Conservation (phyloP, 2,888 invertebrate genomes). For the Andrena chrysosceles region DNA sequence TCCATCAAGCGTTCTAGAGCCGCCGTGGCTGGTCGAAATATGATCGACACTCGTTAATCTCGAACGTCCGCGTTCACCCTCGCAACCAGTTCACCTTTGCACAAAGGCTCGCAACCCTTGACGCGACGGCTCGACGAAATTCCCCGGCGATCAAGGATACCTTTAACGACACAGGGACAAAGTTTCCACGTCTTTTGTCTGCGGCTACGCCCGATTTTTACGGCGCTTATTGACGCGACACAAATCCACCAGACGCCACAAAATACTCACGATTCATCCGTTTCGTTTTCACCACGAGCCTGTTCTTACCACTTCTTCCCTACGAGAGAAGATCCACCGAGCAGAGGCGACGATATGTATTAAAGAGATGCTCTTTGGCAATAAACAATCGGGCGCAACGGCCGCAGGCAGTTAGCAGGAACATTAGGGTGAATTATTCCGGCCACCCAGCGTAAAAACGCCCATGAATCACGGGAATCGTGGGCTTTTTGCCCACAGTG, state of each 20-base stretch:
- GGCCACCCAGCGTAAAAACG: conserved; percentile 81
- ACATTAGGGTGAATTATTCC: conserved; percentile 84
- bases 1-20: conserved; percentile 55
- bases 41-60: conserved; percentile 60
- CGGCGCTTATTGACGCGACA: conserved; percentile 29
- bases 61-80: conserved; percentile 40
- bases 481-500: conserved; percentile 71
- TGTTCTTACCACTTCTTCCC: conserved; percentile 28
- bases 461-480: conserved; percentile 82
- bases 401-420: conserved; percentile 81
- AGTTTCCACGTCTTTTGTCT: not conserved
- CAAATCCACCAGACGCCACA: not conserved
- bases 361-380: conserved; percentile 77
- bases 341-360: conserved; percentile 68
- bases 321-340: conserved; percentile 46
- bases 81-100: conserved; percentile 45
- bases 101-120: conserved; percentile 42
- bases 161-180: not conserved
- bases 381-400: conserved; percentile 79
- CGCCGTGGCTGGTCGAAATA: conserved; percentile 46
- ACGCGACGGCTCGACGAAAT: conserved; percentile 22
- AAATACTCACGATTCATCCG: conserved; percentile 27
- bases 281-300: conserved; percentile 33
- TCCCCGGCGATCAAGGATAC: conserved; percentile 31
- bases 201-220: not conserved